phyloP scores from a whole-genome alignment of 2,113 vertebrate genomes.

The Channa argus region DNA sequence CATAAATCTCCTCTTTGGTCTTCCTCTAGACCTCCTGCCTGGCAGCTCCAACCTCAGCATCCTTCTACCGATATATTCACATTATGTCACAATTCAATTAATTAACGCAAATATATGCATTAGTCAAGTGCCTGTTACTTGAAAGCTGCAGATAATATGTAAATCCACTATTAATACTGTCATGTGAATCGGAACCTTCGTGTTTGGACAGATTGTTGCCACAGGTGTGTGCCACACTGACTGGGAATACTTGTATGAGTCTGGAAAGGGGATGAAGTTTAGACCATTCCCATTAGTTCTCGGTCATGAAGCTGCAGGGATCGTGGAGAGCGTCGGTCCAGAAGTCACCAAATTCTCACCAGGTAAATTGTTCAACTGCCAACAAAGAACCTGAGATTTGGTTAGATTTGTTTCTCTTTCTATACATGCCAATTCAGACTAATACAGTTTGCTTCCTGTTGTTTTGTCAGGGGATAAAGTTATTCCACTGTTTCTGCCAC shows the following conservation, averaged over 20 bases:
- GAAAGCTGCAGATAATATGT: no score
- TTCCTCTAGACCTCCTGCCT: no score
- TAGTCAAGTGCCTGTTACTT: no score
- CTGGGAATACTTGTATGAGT: constrained; percentile 66
- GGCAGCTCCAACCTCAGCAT: no score
- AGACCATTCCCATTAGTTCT: constrained; percentile 59
- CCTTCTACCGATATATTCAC: no score
- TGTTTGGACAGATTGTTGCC: constrained; percentile 44
- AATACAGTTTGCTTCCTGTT: background rate
- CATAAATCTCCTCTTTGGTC: no score
- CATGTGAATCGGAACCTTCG: rapidly evolving
- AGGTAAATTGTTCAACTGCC: constrained; percentile 22
- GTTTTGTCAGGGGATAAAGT: constrained; percentile 84
- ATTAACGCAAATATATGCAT: no score
- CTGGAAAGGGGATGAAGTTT: constrained; percentile 39
- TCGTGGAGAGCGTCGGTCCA: constrained; percentile 68
- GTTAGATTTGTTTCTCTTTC: background rate
- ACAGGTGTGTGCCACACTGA: constrained; percentile 65
- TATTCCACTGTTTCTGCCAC: constrained; percentile 85
- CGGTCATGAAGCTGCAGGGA: constrained; percentile 63
- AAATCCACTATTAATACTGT: background rate
- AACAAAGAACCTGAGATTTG: background rate
- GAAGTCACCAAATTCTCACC: constrained; percentile 53
- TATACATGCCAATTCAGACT: background rate
- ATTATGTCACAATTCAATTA: no score